phyloP scores from a whole-genome alignment of 1,140 invertebrate species.

The Leptinotarsa lineolata region DNA sequence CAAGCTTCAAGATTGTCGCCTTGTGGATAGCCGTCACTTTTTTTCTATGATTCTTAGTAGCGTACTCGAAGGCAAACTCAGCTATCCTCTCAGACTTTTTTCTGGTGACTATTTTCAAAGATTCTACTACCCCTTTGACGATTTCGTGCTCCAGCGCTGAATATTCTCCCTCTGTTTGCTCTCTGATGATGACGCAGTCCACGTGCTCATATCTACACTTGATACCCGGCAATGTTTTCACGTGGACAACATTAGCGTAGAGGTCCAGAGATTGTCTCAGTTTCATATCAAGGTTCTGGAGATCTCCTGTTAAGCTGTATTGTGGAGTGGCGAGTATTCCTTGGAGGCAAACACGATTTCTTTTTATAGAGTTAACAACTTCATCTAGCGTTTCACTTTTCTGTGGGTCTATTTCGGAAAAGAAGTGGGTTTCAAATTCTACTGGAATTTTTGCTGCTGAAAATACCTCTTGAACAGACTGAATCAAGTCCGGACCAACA shows the following conservation, averaged over 20 bases:
- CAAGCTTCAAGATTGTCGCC: slow-evolving; percentile 98
- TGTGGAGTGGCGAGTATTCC: slow-evolving; percentile 93
- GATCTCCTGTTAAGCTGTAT: slow-evolving; percentile 84
- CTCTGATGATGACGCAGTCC: slow-evolving; percentile 95
- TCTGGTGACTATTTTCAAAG: slow-evolving; percentile 96
- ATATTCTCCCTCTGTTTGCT: slow-evolving; percentile 99
- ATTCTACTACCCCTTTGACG: slow-evolving; percentile 90
- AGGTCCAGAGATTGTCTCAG: slow-evolving; percentile 87
- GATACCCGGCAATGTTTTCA: slow-evolving; percentile 90
- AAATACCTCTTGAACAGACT: slow-evolving; percentile 92
- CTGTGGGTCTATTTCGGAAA: slow-evolving; percentile 89
- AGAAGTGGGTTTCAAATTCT: slow-evolving; percentile 86
- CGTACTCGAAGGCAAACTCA: slow-evolving; percentile 99
- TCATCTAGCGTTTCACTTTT: slow-evolving; percentile 88
- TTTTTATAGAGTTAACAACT: slow-evolving; percentile 86
- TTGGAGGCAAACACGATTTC: slow-evolving; percentile 93
- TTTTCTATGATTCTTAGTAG: slow-evolving; percentile 91
- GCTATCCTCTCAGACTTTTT: slow-evolving; percentile 93
- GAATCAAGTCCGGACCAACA: slow-evolving; percentile 94
- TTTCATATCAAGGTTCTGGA: slow-evolving; percentile 96
- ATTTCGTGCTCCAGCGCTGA: slow-evolving; percentile 95
- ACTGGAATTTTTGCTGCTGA: slow-evolving; percentile 85
- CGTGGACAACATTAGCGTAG: slow-evolving; percentile 97
- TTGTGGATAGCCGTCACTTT: slow-evolving; percentile 97
- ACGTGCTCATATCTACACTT: slow-evolving; percentile 90